These are phyloP conservation scores for Oryzias melastigma DNA, from an alignment of 2,113 vertebrate genomes.

Conservation along the genomic window DNA sequence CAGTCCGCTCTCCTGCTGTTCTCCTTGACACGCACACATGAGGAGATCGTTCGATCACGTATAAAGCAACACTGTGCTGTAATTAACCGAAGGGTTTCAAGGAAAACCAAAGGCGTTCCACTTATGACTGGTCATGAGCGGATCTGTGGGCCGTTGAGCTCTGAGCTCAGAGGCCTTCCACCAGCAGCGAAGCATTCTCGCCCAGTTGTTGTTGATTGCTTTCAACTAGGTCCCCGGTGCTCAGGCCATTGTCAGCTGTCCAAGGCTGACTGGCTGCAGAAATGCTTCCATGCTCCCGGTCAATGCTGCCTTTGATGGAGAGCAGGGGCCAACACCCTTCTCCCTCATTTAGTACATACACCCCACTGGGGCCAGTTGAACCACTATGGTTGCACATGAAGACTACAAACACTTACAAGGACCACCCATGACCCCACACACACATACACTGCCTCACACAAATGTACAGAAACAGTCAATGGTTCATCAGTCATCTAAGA, in stretches of 20 bases:
- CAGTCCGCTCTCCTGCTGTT: conserved; percentile 29
- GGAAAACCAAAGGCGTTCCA: conserved; percentile 27
- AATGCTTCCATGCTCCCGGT: conserved; percentile 63
- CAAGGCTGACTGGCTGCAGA: conserved; percentile 67
- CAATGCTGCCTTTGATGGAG: conserved; percentile 68
- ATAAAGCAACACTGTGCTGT: conserved; percentile 27
- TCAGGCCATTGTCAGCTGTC: conserved; percentile 66
- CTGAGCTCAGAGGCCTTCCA: conserved; percentile 40
- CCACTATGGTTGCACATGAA: conserved; percentile 26
- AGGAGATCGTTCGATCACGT: conserved; percentile 13
- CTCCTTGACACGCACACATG: conserved; percentile 7
- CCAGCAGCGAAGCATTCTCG: conserved; percentile 46
- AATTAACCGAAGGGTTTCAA: conserved; percentile 44
- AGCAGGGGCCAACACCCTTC: conserved; percentile 46
- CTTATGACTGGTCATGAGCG: conserved; percentile 40
- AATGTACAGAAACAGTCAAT: neutral
- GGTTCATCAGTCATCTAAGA: neutral
- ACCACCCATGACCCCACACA: neutral
- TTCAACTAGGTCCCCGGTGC: conserved; percentile 49
- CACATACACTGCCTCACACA: conserved; percentile 2
- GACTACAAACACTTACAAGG: conserved; percentile 24
- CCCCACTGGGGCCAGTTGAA: conserved; percentile 44
- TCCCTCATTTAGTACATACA: conserved; percentile 54
- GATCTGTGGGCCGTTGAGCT: conserved; percentile 30
- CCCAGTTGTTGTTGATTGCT: conserved; percentile 60